These are phyloP conservation scores for Fragum fragum DNA, from an alignment of 2,888 invertebrate species.

Conservation along the genomic window DNA sequence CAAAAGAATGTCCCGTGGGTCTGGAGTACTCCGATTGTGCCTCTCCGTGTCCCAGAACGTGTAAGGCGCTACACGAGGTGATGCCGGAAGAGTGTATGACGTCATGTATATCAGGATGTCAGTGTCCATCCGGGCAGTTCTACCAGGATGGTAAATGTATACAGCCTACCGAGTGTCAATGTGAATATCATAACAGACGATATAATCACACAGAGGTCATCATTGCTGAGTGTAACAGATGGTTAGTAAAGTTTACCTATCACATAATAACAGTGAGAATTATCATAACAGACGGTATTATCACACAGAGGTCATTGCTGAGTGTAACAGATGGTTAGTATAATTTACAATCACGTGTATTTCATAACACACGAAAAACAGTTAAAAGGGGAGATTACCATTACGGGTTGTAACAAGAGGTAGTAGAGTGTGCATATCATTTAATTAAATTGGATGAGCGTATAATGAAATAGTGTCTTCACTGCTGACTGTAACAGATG, in stretches of 20 bases:
- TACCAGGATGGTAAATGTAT: conserved; percentile 78
- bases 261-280: conserved; percentile 75
- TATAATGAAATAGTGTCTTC: too few species aligned
- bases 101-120: conserved; percentile 94
- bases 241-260: conserved; percentile 75
- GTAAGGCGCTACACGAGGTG: conserved; percentile 60
- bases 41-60: conserved; percentile 66
- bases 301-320: conserved; percentile 69
- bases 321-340: conserved; percentile 81
- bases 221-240: conserved; percentile 77
- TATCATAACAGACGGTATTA: conserved; percentile 70
- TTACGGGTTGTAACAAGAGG: too few species aligned
- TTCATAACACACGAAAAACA: too few species aligned
- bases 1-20: conserved; percentile 62
- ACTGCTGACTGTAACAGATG: too few species aligned
- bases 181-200: conserved; percentile 70
- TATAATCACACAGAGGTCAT: conserved; percentile 70
- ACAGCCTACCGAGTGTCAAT: conserved; percentile 72
- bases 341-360: too few species aligned
- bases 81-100: conserved; percentile 55
- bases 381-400: too few species aligned
- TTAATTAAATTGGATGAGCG: too few species aligned
- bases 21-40: conserved; percentile 67
- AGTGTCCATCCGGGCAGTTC: conserved; percentile 93
- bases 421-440: too few species aligned